Percentiles rank a stretch among this genome's conserved stretches.
These are phyloP conservation scores for Rhamphomyia laevipes DNA, from an alignment of 2,888 invertebrate species.

Conservation along the genomic window DNA sequence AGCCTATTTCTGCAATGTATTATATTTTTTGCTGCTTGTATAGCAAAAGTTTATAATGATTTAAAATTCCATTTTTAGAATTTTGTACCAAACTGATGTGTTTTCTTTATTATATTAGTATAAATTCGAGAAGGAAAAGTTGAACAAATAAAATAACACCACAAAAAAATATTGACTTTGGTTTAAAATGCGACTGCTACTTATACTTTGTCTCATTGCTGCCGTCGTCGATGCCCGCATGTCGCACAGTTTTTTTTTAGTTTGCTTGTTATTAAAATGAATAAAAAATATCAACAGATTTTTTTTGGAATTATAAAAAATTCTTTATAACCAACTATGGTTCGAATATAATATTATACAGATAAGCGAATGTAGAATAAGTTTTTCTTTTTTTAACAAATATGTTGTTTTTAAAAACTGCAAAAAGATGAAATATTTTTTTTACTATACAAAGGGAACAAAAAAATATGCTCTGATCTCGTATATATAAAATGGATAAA, in stretches of 20 bases:
- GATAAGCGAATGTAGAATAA: too few species aligned
- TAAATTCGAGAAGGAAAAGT: background rate
- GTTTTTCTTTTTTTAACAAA: too few species aligned
- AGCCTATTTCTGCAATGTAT: background rate
- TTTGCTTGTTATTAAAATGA: too few species aligned
- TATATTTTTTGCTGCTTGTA: background rate
- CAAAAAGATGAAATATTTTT: too few species aligned
- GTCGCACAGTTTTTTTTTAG: background rate
- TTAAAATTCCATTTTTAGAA: slow-evolving; percentile 41
- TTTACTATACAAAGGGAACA: too few species aligned
- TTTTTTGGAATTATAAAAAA: too few species aligned
- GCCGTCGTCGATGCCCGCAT: background rate
- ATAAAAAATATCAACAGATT: too few species aligned
- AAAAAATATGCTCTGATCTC: too few species aligned
- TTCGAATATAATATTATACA: too few species aligned
- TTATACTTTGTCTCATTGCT: background rate
- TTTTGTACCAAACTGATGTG: slow-evolving; percentile 40
- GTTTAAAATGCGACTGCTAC: background rate
- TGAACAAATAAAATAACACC: background rate
- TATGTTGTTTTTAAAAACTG: too few species aligned
- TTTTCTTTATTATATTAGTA: slow-evolving; percentile 18
- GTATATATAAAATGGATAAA: too few species aligned
- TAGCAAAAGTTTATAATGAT: slow-evolving; percentile 25
- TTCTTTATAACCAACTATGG: too few species aligned
- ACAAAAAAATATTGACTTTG: background rate